Conservation (phyloP, 1,140 invertebrate species). For the Scaptomyza pallida region DNA sequence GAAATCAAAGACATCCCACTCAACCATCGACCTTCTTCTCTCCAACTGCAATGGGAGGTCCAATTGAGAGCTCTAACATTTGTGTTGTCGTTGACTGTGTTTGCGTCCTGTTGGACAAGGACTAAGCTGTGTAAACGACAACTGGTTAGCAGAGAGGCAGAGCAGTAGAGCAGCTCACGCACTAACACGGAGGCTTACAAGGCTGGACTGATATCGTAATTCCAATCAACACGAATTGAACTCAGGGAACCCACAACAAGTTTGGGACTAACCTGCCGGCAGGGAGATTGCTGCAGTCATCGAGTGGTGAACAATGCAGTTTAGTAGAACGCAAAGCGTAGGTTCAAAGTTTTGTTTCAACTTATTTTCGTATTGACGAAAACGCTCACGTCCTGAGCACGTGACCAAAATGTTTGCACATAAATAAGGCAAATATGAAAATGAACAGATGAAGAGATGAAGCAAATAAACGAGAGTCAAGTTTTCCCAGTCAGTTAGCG, state of each 20-base stretch:
- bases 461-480: conserved; percentile 48
- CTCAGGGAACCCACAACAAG: conserved; percentile 12
- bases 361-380: conserved; percentile 53
- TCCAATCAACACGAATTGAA: conserved; percentile 20
- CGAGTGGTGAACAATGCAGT: conserved; percentile 43
- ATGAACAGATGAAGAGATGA: conserved; percentile 63
- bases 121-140: conserved; percentile 49
- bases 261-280: conserved; percentile 12
- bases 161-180: conserved; percentile 22
- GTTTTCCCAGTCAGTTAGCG: conserved; percentile 55
- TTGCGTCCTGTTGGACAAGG: conserved; percentile 52
- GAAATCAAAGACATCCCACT: conserved; percentile 27
- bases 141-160: conserved; percentile 3
- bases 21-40: background rate
- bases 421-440: conserved; percentile 76
- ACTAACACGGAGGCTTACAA: conserved; percentile 35
- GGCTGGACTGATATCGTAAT: conserved; percentile 31
- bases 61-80: conserved; percentile 34
- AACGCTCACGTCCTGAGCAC: conserved; percentile 63
- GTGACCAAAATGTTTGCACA: conserved; percentile 74
- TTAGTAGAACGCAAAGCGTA: conserved; percentile 13
- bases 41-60: conserved; percentile 12
- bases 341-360: conserved; percentile 14
- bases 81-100: conserved; percentile 27
- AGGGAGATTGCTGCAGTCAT: conserved; percentile 49